Base-by-base conservation (phyloP, 2,797 vertebrate species). In the Antrozous pallidus region DNA sequence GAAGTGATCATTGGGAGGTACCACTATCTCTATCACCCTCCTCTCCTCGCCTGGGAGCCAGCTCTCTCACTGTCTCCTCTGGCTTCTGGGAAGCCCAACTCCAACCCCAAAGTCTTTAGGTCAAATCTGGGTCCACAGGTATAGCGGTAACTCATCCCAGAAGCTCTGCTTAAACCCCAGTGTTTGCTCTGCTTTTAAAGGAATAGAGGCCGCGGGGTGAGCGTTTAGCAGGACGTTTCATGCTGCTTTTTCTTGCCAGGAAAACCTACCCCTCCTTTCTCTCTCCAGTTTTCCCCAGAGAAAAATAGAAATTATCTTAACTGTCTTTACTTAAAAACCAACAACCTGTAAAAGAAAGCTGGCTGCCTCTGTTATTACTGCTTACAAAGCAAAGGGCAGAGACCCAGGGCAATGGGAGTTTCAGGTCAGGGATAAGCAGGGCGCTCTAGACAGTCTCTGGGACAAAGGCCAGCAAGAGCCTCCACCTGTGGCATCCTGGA, bases 241-340 rank as follows among this genome's bases (percentile, higher is more conserved):
- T 83, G 93, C 81, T 38, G 47, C 63, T 93, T 95, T 83, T 67
- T 58, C 82, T 90, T 95, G 93, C 90, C 95, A 96, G 93, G 91
- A 97, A 97, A 95, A 79, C 74, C 33, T 90, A 58, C 88, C 92
- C 92, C 95, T 93, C 92, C 91, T 79, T 85, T 51, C 54, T 77
- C 93, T 90, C 88, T 78, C 91, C 63, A 47, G 20, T 90, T 83
- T 95, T 69, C 63, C 92, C 86, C 51, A 85, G 88, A 97, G 96
- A 88, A 94, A 61, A 79, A 90, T 96, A 96, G 96, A 97, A 97
- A 97, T 97, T 96, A 96, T 96, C 95, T 97, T 97, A 97, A 96
- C 96, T 95, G 88, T 90, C 95, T 92, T 97, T 95, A 96, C 92
- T 96, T 97, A 96, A 97, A 96, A 95, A 77, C 93, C 93, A 96